These are phyloP conservation scores for Cyprinus carpio DNA, from an alignment of 2,113 vertebrate genomes.

Conservation along the genomic window DNA sequence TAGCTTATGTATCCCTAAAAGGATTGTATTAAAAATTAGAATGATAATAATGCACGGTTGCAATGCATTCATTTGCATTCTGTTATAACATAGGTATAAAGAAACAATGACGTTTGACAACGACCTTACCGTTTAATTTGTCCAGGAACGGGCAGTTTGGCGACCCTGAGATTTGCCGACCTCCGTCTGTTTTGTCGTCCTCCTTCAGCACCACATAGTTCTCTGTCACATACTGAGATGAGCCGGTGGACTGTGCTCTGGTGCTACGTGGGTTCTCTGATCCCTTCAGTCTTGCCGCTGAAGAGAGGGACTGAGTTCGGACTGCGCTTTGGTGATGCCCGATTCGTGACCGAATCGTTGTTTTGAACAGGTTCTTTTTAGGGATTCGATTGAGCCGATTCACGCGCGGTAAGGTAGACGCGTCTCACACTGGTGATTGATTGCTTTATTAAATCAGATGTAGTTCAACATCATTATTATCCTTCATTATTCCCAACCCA, in stretches of 20 bases:
- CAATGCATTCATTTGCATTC: neutral
- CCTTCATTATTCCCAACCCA: too few relatives aligned
- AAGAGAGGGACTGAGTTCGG: conserved; percentile 10
- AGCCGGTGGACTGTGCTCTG: conserved; percentile 27
- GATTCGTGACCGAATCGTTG: neutral
- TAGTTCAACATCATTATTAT: too few relatives aligned
- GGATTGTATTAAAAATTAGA: neutral
- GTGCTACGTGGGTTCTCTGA: conserved; percentile 3
- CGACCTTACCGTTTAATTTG: neutral
- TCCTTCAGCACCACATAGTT: neutral
- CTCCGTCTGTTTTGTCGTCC: conserved; percentile 4
- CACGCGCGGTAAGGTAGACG: too few relatives aligned
- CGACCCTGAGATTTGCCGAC: neutral
- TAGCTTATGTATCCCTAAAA: neutral
- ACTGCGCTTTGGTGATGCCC: neutral
- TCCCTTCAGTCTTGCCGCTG: neutral
- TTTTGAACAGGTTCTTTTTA: too few relatives aligned
- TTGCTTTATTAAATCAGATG: too few relatives aligned
- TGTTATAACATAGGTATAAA: neutral
- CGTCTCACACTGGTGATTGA: too few relatives aligned
- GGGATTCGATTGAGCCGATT: too few relatives aligned
- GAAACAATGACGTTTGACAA: neutral
- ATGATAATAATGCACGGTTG: neutral
- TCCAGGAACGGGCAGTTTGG: neutral
- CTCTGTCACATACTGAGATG: conserved; percentile 16